Conservation (phyloP, 2,888 invertebrate genomes). For the Copidosoma aretas region DNA sequence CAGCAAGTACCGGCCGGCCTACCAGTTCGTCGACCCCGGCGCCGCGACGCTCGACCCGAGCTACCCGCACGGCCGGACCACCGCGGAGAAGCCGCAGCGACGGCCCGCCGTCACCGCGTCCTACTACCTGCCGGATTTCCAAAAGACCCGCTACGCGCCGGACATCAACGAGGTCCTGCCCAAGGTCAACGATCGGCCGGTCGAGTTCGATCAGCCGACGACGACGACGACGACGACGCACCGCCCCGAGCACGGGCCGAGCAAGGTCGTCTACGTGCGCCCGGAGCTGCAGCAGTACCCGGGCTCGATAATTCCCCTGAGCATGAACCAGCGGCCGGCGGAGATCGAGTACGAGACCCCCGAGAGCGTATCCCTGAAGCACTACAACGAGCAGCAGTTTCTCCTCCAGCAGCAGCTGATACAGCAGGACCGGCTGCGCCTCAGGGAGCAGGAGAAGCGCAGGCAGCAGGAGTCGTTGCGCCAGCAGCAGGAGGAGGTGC, state of each 20-base stretch:
- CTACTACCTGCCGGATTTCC: constrained; percentile 53
- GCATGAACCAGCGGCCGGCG: constrained; percentile 46
- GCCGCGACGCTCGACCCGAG: no score
- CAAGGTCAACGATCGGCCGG: constrained; percentile 51
- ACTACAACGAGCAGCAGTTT: constrained; percentile 59
- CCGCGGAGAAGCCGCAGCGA: constrained; percentile 33
- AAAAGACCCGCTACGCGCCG: constrained; percentile 50
- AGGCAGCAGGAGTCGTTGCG: constrained; percentile 51
- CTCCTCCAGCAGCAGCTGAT: constrained; percentile 56
- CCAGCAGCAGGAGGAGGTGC: constrained; percentile 51
- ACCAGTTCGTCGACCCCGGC: constrained; percentile 51
- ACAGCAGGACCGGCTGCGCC: constrained; percentile 54
- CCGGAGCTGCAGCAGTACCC: constrained; percentile 49
- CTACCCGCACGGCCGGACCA: constrained; percentile 16
- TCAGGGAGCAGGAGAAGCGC: constrained; percentile 55
- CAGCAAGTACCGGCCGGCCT: constrained; percentile 55
- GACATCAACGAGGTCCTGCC: constrained; percentile 58
- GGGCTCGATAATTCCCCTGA: constrained; percentile 49
- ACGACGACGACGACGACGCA: constrained; percentile 34
- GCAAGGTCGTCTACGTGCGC: constrained; percentile 50
- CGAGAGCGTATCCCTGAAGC: constrained; percentile 58
- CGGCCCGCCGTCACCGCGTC: constrained; percentile 32
- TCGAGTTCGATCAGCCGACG: constrained; percentile 50
- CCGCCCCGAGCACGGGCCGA: background rate
- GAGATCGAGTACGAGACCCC: constrained; percentile 56